Evolutionary conservation across 2,888 invertebrate genomes (phyloP).

Genomic region (Argynnis bischoffii): DNA sequence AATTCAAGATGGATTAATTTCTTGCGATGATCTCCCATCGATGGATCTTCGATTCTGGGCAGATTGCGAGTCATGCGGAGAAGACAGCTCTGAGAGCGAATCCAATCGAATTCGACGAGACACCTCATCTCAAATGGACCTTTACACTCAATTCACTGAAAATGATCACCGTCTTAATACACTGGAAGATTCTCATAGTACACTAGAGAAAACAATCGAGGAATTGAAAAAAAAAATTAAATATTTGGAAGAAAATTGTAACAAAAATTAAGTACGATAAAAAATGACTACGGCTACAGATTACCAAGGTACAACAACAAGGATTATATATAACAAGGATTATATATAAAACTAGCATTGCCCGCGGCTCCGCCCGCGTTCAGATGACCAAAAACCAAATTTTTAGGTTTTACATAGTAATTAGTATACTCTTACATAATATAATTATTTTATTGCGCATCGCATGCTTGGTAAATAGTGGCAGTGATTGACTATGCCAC

Average conservation of each 20-base stretch:
- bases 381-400: too few species aligned
- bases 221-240: conserved; percentile 56
- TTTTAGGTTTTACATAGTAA: too few species aligned
- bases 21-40: conserved; percentile 86
- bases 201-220: conserved; percentile 51
- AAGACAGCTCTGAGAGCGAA: conserved; percentile 48
- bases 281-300: background rate
- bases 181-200: conserved; percentile 53
- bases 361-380: too few species aligned
- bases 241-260: conserved; percentile 58
- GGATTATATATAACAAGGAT: too few species aligned
- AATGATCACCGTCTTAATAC: conserved; percentile 51
- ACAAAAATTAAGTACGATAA: conserved; percentile 45
- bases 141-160: conserved; percentile 37
- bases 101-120: conserved; percentile 54
- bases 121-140: conserved; percentile 17
- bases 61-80: conserved; percentile 86
- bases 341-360: too few species aligned
- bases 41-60: conserved; percentile 91
- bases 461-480: too few species aligned
- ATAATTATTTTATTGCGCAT: too few species aligned
- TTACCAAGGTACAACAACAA: too few species aligned
- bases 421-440: too few species aligned
- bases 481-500: too few species aligned
- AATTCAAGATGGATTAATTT: conserved; percentile 84